A percentile compares a stretch with the other conserved stretches of the same genome.
These are phyloP conservation scores for Lutjanus campechanus DNA, from an alignment of 2,797 vertebrate genomes.

Conservation along the genomic window DNA sequence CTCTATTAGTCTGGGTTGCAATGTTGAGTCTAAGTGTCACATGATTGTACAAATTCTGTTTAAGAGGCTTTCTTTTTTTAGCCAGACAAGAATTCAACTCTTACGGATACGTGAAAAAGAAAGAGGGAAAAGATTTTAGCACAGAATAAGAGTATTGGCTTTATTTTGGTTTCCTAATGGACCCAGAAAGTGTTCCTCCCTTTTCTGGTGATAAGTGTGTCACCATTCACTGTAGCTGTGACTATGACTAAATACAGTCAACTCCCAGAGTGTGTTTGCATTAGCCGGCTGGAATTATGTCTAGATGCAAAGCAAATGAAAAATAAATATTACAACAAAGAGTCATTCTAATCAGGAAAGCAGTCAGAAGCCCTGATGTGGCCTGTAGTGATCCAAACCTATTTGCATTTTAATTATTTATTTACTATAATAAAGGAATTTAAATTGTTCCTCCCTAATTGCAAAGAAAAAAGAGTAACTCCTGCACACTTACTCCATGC, in stretches of 20 bases:
- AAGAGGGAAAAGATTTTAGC: not conserved
- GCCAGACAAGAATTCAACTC: not conserved
- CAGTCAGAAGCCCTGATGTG: too few species aligned
- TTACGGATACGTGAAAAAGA: not conserved
- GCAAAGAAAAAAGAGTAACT: too few species aligned
- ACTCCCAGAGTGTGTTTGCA: too few species aligned
- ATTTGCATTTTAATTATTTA: too few species aligned
- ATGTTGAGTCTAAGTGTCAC: not conserved
- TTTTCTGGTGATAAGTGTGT: not conserved
- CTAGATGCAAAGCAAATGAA: not conserved
- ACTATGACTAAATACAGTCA: not conserved
- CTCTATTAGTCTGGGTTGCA: not conserved
- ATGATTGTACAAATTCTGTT: not conserved
- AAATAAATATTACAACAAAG: not conserved
- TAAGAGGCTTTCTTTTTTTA: not conserved
- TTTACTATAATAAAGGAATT: too few species aligned
- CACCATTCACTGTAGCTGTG: not conserved
- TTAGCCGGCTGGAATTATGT: not conserved
- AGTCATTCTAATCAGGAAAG: too few species aligned
- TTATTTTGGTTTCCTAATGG: not conserved
- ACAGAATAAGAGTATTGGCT: not conserved
- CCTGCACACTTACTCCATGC: too few species aligned
- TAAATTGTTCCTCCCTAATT: too few species aligned
- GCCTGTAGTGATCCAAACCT: too few species aligned
- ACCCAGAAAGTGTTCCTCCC: not conserved